Evolutionary conservation across 2,797 vertebrate genomes (phyloP).

Genomic region (Otolemur crassicaudatus): DNA sequence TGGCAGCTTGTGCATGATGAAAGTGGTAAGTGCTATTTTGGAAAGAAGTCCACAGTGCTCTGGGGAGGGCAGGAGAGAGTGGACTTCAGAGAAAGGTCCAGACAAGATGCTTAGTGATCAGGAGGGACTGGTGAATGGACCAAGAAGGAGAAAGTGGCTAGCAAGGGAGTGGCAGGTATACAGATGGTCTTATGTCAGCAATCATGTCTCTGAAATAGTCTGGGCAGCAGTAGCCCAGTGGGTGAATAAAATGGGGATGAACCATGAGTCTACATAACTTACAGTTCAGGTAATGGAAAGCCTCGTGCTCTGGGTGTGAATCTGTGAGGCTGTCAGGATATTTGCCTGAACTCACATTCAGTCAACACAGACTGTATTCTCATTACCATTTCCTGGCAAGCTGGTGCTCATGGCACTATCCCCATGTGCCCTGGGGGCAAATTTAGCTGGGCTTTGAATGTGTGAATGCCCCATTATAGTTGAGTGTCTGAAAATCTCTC

Average conservation of each 20-base stretch:
- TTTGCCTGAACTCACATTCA: conserved; percentile 22
- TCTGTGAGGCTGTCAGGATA: background rate
- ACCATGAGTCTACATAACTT: background rate
- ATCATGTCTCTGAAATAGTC: fast-evolving
- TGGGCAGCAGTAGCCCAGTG: background rate
- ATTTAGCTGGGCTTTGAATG: conserved; percentile 58
- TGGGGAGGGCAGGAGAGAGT: background rate
- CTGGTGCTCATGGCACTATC: conserved; percentile 31
- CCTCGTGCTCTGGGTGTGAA: background rate
- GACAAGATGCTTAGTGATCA: background rate
- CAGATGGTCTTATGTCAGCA: background rate
- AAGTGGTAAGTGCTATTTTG: background rate
- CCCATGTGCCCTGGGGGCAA: background rate
- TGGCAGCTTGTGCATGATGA: background rate
- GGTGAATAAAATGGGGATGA: background rate
- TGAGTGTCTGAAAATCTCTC: conserved; percentile 67
- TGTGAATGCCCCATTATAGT: conserved; percentile 69
- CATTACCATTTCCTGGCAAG: conserved; percentile 17
- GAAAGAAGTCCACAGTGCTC: background rate
- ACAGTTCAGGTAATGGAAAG: background rate
- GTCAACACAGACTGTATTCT: conserved; percentile 13
- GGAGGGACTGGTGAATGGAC: background rate
- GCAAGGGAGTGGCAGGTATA: background rate
- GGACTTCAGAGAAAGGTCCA: background rate
- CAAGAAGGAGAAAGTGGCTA: background rate